Percentiles rank a stretch among this genome's conserved stretches.
Conservation (phyloP, 2,888 invertebrate species). For the Lithodes maja region DNA sequence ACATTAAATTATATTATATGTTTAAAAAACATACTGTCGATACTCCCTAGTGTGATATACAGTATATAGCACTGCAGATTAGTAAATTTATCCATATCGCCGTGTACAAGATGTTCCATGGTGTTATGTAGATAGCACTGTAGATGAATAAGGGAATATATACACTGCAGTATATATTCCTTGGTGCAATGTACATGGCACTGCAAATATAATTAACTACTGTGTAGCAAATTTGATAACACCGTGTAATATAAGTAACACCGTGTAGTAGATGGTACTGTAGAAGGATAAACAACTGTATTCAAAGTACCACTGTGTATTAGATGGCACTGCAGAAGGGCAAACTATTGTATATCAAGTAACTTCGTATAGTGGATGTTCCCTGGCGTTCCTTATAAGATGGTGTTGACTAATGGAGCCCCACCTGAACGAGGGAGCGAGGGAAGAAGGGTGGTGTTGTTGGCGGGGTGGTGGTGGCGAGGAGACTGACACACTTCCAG, state of each 20-base stretch:
- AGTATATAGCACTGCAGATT: too few relatives aligned
- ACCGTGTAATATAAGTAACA: not conserved
- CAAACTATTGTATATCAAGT: too few relatives aligned
- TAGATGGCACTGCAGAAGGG: too few relatives aligned
- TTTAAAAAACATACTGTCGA: too few relatives aligned
- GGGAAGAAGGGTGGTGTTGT: not conserved
- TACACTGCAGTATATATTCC: not conserved
- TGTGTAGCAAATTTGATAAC: not conserved
- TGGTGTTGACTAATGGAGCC: too few relatives aligned
- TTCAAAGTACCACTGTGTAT: not conserved
- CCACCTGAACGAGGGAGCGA: slow-evolving; percentile 6
- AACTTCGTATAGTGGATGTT: too few relatives aligned
- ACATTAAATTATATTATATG: too few relatives aligned
- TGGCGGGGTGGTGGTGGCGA: not conserved
- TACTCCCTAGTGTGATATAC: too few relatives aligned
- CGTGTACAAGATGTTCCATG: too few relatives aligned
- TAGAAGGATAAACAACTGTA: not conserved
- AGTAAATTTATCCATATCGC: too few relatives aligned
- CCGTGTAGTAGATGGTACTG: not conserved
- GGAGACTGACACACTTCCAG: not conserved
- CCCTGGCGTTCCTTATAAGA: too few relatives aligned
- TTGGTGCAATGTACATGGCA: not conserved
- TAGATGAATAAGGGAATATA: not conserved
- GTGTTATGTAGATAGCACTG: not conserved
- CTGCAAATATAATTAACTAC: not conserved